phyloP scores from a whole-genome alignment of 1,140 invertebrate genomes.

The Drosophila lini region DNA sequence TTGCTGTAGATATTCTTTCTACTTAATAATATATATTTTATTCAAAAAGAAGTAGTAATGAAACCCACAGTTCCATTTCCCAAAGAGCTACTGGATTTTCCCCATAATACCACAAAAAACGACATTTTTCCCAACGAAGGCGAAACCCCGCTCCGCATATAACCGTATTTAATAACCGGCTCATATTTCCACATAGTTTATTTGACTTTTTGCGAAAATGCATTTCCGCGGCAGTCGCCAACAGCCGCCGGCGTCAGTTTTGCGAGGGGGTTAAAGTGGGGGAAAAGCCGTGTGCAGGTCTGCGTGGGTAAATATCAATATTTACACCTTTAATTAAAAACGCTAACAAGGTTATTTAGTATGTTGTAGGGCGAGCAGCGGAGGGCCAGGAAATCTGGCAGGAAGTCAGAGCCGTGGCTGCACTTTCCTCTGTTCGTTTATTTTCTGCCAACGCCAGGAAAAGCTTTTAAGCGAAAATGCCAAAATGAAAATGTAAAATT shows the following conservation, averaged over 20 bases:
- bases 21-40: neutral
- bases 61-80: neutral
- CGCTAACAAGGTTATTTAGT: slow-evolving; percentile 84
- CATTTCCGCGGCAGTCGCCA: slow-evolving; percentile 64
- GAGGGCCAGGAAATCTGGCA: slow-evolving; percentile 52
- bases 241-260: slow-evolving; percentile 23
- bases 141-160: slow-evolving; percentile 18
- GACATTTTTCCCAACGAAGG: slow-evolving; percentile 18
- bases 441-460: slow-evolving; percentile 33
- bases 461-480: slow-evolving; percentile 76
- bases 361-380: slow-evolving; percentile 16
- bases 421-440: slow-evolving; percentile 15
- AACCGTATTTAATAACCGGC: slow-evolving; percentile 54
- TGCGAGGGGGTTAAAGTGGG: neutral
- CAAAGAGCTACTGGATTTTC: slow-evolving; percentile 1
- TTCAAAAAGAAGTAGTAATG: neutral
- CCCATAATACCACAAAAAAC: slow-evolving; percentile 20
- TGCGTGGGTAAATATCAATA: slow-evolving; percentile 81
- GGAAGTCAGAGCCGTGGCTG: slow-evolving; percentile 62
- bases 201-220: slow-evolving; percentile 74
- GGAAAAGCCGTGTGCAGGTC: slow-evolving; percentile 18
- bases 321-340: slow-evolving; percentile 84
- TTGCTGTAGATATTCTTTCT: neutral
- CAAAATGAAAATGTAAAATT: slow-evolving; percentile 72
- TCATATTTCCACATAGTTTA: slow-evolving; percentile 77